phyloP scores from a whole-genome alignment of 2,113 vertebrate genomes.

The Piprites chloris region DNA sequence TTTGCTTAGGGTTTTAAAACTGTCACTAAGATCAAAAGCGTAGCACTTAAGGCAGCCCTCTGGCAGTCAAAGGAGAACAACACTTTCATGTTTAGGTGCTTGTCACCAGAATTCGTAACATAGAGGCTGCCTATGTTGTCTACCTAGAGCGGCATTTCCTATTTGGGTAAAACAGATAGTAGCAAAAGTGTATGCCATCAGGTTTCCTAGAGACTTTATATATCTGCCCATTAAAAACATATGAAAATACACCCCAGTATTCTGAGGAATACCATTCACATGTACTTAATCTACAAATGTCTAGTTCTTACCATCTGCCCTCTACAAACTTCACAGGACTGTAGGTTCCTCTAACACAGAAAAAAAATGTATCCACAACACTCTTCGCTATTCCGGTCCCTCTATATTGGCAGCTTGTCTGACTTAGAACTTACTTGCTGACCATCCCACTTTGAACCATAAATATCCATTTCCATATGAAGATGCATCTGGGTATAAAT shows the following conservation, averaged over 20 bases:
- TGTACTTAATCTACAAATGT: background rate
- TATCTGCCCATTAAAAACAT: background rate
- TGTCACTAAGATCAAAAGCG: constrained; percentile 68
- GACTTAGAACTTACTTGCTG: background rate
- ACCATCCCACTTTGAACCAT: background rate
- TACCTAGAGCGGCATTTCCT: background rate
- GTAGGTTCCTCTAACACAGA: background rate
- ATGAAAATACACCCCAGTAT: background rate
- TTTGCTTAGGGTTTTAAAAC: constrained; percentile 66
- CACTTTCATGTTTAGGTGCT: constrained; percentile 46
- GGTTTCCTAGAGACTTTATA: background rate
- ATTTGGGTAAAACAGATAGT: background rate
- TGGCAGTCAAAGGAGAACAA: constrained; percentile 24
- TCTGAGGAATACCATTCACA: background rate
- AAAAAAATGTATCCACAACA: background rate
- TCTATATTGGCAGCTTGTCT: background rate
- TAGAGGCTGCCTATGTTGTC: background rate
- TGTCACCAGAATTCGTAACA: constrained; percentile 43
- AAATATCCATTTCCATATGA: background rate
- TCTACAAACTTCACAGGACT: background rate
- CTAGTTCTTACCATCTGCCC: background rate
- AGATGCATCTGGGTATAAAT: background rate
- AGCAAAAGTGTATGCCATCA: background rate
- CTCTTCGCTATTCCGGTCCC: background rate
- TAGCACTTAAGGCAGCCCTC: constrained; percentile 37